Conservation (phyloP, 2,797 vertebrate species). For the Rhabdomys pumilio region DNA sequence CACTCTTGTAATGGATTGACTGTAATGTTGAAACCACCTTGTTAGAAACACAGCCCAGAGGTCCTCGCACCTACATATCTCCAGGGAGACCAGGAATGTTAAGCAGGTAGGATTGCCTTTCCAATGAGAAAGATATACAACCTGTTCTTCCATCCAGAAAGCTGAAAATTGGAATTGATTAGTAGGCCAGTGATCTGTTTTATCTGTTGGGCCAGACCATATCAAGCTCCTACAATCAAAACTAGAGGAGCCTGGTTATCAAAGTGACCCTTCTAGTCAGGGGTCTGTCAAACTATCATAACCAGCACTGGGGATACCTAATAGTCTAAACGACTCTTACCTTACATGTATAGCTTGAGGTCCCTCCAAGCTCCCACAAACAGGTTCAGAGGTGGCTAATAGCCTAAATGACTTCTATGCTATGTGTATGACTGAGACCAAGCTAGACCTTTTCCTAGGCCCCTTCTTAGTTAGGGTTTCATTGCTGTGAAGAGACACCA, state of each 20-base stretch:
- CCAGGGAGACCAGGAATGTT: neutral
- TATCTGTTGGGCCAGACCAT: neutral
- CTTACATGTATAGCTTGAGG: neutral
- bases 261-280: neutral
- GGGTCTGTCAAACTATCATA: neutral
- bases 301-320: neutral
- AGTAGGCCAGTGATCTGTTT: neutral
- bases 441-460: neutral
- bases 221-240: neutral
- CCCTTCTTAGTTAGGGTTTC: neutral
- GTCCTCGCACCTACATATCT: neutral
- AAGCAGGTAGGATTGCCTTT: neutral
- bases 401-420: too few species aligned
- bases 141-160: neutral
- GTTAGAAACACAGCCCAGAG: neutral
- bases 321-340: neutral
- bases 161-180: neutral
- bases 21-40: conserved; percentile 35
- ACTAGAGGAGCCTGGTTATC: neutral
- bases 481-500: neutral
- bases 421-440: neutral
- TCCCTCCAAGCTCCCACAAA: neutral
- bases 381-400: too few species aligned
- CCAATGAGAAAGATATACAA: neutral
- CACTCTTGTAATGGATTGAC: conserved; percentile 58